These are phyloP conservation scores for Tapirus terrestris DNA, from an alignment of 2,113 vertebrate species.

Conservation along the genomic window DNA sequence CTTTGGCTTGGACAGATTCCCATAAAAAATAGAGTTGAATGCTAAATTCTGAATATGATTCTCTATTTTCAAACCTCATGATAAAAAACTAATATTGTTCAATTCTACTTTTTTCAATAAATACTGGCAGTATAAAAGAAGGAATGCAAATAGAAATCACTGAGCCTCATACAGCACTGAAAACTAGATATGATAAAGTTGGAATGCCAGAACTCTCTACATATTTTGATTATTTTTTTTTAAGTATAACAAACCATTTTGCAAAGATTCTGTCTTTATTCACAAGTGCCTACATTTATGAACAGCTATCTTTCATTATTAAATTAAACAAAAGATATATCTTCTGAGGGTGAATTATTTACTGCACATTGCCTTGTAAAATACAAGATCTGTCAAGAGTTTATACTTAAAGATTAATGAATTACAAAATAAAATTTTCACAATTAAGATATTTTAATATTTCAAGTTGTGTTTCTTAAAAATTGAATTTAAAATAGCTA, in stretches of 20 bases:
- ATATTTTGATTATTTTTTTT: neutral
- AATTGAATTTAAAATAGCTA: neutral
- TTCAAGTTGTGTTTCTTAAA: neutral
- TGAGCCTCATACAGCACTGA: neutral
- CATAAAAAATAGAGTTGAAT: neutral
- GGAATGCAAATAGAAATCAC: neutral
- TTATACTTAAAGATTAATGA: neutral
- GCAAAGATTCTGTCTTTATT: neutral
- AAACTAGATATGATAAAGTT: neutral
- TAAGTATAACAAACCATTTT: neutral
- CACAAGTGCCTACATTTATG: neutral
- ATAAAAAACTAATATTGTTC: neutral
- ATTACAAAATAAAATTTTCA: neutral
- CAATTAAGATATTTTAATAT: neutral
- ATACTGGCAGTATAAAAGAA: neutral
- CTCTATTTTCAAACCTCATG: neutral
- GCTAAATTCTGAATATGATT: neutral
- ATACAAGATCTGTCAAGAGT: neutral
- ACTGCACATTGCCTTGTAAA: neutral
- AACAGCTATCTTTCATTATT: neutral
- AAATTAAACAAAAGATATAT: constrained; percentile 33
- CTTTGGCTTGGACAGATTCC: neutral
- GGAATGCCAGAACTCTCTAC: neutral
- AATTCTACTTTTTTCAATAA: neutral
- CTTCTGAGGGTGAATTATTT: neutral